Evolutionary conservation across 2,797 vertebrate genomes (phyloP).

Genomic region (Schizopygopsis malacanthus): DNA sequence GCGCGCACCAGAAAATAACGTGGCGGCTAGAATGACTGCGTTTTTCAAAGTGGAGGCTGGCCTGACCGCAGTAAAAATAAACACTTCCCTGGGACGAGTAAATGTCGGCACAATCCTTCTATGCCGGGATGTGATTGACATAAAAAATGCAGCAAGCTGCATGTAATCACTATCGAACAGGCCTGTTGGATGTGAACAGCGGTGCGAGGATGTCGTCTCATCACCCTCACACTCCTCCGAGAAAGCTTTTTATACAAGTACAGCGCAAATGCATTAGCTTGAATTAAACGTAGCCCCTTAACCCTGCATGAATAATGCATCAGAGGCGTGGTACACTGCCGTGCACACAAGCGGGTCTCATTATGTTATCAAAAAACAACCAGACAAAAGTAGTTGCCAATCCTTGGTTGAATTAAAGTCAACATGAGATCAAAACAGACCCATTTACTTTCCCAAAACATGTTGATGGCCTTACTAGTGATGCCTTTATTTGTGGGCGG

Average conservation of each 20-base stretch:
- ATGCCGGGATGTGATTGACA: constrained; percentile 30
- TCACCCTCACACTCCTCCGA: constrained; percentile 65
- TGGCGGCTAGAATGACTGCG: no score
- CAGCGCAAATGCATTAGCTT: constrained; percentile 77
- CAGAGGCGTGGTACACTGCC: background rate
- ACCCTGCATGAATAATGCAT: constrained; percentile 55
- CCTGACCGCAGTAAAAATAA: no score
- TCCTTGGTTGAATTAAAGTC: background rate
- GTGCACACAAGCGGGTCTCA: background rate
- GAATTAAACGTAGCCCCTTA: constrained; percentile 62
- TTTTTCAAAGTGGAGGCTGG: no score
- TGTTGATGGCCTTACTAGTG: background rate
- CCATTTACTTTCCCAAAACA: background rate
- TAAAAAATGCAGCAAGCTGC: constrained; percentile 70
- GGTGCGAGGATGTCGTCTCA: constrained; percentile 72
- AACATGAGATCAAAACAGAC: background rate
- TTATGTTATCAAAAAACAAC: background rate
- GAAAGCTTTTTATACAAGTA: constrained; percentile 69
- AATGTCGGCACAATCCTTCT: background rate
- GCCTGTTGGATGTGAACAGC: constrained; percentile 66
- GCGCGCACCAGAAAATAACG: no score
- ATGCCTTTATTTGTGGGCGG: background rate
- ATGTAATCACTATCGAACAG: constrained; percentile 56
- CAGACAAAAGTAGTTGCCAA: background rate
- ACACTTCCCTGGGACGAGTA: background rate